Base-by-base conservation (phyloP, 64 coral and sea anemone species). In the Dendrophyllia cribrosa region DNA sequence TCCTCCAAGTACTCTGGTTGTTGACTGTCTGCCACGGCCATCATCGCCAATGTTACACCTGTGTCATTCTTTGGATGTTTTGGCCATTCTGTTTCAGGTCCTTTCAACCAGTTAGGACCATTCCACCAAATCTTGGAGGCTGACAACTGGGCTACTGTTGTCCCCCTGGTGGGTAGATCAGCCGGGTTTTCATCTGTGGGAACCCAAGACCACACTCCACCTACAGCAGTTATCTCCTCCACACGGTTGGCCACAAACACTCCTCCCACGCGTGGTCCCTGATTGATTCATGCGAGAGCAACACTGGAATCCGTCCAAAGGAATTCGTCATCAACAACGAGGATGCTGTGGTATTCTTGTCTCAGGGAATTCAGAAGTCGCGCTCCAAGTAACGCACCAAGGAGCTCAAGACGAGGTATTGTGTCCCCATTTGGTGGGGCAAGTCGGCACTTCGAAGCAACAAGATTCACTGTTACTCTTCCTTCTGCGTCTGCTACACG, bases 401-500 rank as follows among this genome's bases (percentile, higher is more conserved):
- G 66, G 7, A 87, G 76, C 66, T 93, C 75, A 20, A 93, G 47
- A 87, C 91, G 72, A 24, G 91, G 91, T 34, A 93, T 93, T 10
- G 85, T 73, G 43, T 78, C 6, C n/a, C 34, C 34, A 65, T n/a
- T n/a, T n/a, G n/a, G n/a, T n/a, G n/a, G n/a, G n/a, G n/a, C n/a
- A n/a, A n/a, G n/a, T n/a, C n/a, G 14, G 14, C 61, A 65, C 61
- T 65, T 65, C 20, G 9, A 65, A 65, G 62, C 62, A 16, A 65
- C 62, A 20, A 4, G 62, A 65, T 65, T 65, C 4, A 65, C 62
- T 65, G 8, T 65, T 65, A 65, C 62, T 16, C 19, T 16, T 65
- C 19, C 62, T 65, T 65, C 15, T 4, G 15, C 62, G 1, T 65
- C 62, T 17, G 62, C 19, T 65, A 65, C 62, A 65, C 62, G 62